Base-by-base conservation (phyloP, 2,797 vertebrate genomes). In the Characodon lateralis region DNA sequence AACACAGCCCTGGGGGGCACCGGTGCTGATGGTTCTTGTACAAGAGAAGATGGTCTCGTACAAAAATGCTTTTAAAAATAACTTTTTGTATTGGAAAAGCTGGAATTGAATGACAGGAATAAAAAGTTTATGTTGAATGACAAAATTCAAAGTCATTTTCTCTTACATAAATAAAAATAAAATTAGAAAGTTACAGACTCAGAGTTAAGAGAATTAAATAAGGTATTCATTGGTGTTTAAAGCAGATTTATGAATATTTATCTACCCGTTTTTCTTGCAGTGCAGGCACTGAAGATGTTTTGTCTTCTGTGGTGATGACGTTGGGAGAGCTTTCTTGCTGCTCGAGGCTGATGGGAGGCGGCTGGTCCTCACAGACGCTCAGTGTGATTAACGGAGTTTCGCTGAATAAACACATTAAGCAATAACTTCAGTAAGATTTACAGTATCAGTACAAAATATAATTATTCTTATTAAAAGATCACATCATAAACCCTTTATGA, bases 301-400 rank as follows among this genome's bases (percentile, higher is more conserved):
- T n/a, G 6, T 83, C 79, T 26, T 77, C 63, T 35, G 84, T 9
- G 0, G 71, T 24, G 82, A 86, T 84, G 9, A 84, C 78, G 79
- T 50, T 22, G 74, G 82, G 51, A 22, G 86, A 22, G 0, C 76
- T 13, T 31, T 85, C 58, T 56, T 72, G 46, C 78, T 94, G 84
- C 73, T 93, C 90, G 4, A 95, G 87, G 48, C 95, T 90, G 1
- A 92, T 93, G 24, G 96, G 96, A 51, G 95, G 82, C 0, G 94
- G 91, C 10, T 88, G 90, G 65, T 92, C 95, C 9, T 93, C 93
- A 2, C 79, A 80, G 86, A 94, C 84, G 0, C 80, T 77, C 71
- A 96, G 73, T 66, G 92, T 93, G 77, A 91, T 90, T 9, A 87
- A 89, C 0, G 94, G 93, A 71, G 93, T 88, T 6, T 93, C 86